Evolutionary conservation across 1,140 invertebrate species (phyloP).

Genomic region (Bicyclus anynana): DNA sequence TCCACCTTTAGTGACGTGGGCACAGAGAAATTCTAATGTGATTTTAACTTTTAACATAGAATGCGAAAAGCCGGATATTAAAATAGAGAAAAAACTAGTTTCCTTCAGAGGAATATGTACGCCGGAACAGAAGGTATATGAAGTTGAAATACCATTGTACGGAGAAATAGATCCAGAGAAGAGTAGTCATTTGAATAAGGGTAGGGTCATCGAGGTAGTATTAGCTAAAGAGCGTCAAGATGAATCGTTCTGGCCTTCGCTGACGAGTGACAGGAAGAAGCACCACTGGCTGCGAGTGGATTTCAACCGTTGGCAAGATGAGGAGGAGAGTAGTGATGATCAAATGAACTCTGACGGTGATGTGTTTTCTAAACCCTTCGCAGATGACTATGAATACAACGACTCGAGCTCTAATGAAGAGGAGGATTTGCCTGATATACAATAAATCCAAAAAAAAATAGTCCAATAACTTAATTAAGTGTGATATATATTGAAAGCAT

Average conservation of each 20-base stretch:
- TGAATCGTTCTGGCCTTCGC: slow-evolving; percentile 90
- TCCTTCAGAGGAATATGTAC: slow-evolving; percentile 92
- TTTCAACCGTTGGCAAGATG: slow-evolving; percentile 98
- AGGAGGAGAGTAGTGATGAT: slow-evolving; percentile 79
- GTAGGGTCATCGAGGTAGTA: slow-evolving; percentile 87
- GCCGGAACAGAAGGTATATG: slow-evolving; percentile 90
- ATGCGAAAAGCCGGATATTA: slow-evolving; percentile 88
- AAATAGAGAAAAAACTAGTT: slow-evolving; percentile 87
- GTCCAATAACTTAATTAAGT: too few species aligned
- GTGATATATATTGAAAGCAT: too few species aligned
- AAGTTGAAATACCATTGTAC: slow-evolving; percentile 90
- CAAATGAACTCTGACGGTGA: slow-evolving; percentile 36
- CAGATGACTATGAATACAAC: slow-evolving; percentile 51
- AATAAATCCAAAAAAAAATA: slow-evolving; percentile 30
- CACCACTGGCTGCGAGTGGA: slow-evolving; percentile 98
- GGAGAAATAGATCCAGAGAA: slow-evolving; percentile 90
- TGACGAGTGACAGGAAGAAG: slow-evolving; percentile 93
- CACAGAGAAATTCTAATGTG: slow-evolving; percentile 88
- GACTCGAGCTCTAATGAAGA: slow-evolving; percentile 60
- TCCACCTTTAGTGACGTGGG: slow-evolving; percentile 94
- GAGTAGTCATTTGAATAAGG: slow-evolving; percentile 82
- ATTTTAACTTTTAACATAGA: slow-evolving; percentile 94
- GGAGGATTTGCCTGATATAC: slow-evolving; percentile 59
- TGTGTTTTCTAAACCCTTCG: slow-evolving; percentile 47
- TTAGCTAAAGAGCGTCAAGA: slow-evolving; percentile 84